Conservation (phyloP, 2,888 invertebrate species). For the Lepidocyrtinus sp. region DNA sequence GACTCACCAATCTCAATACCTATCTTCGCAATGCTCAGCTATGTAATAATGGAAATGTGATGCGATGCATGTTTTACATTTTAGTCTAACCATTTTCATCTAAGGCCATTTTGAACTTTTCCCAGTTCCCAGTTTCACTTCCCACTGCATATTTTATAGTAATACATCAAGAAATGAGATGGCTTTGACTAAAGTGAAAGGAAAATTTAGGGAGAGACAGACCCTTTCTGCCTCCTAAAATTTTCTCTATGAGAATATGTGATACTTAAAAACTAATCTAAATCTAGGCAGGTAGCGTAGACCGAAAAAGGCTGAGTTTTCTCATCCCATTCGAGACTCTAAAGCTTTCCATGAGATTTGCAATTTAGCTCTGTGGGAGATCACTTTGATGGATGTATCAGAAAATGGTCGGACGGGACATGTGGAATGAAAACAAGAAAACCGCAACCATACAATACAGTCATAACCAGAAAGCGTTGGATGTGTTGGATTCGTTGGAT, state of each 20-base stretch:
- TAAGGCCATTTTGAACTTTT: slow-evolving; percentile 15
- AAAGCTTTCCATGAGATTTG: slow-evolving; percentile 55
- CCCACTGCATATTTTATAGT: too few species aligned
- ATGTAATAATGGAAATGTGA: slow-evolving; percentile 56
- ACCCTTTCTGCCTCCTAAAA: slow-evolving; percentile 19
- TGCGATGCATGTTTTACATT: slow-evolving; percentile 46
- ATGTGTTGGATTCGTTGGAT: too few species aligned
- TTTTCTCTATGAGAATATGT: slow-evolving; percentile 27
- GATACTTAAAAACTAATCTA: slow-evolving; percentile 61
- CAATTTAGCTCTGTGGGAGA: slow-evolving; percentile 58
- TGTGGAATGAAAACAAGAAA: slow-evolving; percentile 8
- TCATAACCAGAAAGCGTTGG: background rate
- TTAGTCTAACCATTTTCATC: slow-evolving; percentile 33
- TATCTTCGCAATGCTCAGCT: too few species aligned
- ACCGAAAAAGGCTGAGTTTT: slow-evolving; percentile 11
- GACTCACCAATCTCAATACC: too few species aligned
- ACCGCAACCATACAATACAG: background rate
- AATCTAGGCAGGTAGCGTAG: slow-evolving; percentile 62
- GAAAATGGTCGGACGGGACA: slow-evolving; percentile 36
- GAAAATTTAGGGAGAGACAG: slow-evolving; percentile 22
- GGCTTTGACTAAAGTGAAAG: slow-evolving; percentile 51
- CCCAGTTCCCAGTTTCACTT: too few species aligned
- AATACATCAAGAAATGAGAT: slow-evolving; percentile 47
- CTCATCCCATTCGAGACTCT: slow-evolving; percentile 34
- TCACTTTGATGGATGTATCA: slow-evolving; percentile 60